Evolutionary conservation across 2,888 invertebrate genomes (phyloP), one percentile per base, ranked within the genome.

Genomic region (Clostera curtula): DNA sequence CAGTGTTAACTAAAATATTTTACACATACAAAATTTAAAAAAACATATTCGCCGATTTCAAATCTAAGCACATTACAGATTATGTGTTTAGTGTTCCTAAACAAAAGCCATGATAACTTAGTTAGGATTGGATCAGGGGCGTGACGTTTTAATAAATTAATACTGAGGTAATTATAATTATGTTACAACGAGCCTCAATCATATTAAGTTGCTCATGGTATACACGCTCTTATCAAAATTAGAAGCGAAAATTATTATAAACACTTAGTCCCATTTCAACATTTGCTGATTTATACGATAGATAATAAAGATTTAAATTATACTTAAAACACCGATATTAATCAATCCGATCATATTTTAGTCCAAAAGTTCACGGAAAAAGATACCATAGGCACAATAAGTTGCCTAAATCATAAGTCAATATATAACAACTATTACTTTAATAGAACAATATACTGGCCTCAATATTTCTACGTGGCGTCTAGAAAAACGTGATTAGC

Each of bases 141-240:
- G 41, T 43, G 49, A 40, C 37, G 38, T 43, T 24, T 39, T 32
- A 47, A 48, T 49, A 58, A 47, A 45, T 43, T 54, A 58, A 57
- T 60, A 57, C 54, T 56, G 57, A 56, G 53, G 43, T 56, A 50
- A 41, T 31, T 44, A 48, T 32, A 34, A 43, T 42, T 30, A 42
- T 21, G 33, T 41, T 31, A 31, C 34, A 33, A 46, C 38, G 32
- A 46, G 40, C 50, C 52, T 50, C 40, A 48, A 55, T 55, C 35
- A 39, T 36, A 54, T 54, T 35, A 52, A 52, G 49, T 43, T 36
- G 40, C 33, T 43, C 9, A 37, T 40, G n/a, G 20, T 27, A 37
- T 17, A 13, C 20, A 24, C 21, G 25, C 27, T 15, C 24, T 21
- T 20, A 25, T 25, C 18, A 28, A 27, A 19, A 19, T 26, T 25